Evolutionary conservation across 1,140 invertebrate species (phyloP).

Genomic region (Drosophila nannoptera): DNA sequence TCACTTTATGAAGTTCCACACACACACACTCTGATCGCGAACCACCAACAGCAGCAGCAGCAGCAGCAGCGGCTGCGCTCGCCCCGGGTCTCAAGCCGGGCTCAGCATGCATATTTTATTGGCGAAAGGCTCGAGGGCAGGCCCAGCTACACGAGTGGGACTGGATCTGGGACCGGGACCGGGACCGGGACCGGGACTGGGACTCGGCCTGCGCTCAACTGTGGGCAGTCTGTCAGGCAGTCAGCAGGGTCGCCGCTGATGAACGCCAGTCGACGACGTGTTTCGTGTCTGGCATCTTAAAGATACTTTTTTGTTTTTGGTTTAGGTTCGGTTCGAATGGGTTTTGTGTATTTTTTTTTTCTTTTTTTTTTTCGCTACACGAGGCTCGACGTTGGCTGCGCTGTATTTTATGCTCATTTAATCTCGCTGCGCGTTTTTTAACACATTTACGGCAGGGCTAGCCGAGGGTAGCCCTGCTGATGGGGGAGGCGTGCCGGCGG

Average conservation of each 20-base stretch:
- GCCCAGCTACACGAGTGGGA: constrained; percentile 20
- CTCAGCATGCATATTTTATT: constrained; percentile 71
- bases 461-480: not conserved
- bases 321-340: constrained; percentile 28
- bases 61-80: constrained; percentile 36
- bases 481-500: not conserved
- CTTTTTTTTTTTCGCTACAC: constrained; percentile 27
- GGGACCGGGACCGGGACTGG: constrained; percentile 9
- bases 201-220: constrained; percentile 19
- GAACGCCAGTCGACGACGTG: constrained; percentile 56
- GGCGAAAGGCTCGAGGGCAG: constrained; percentile 50
- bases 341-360: no score
- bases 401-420: constrained; percentile 76
- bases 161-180: not conserved
- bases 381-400: constrained; percentile 27
- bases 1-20: constrained; percentile 65
- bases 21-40: constrained; percentile 27
- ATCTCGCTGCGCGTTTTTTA: constrained; percentile 73
- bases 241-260: constrained; percentile 56
- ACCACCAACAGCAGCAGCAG: constrained; percentile 31
- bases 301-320: constrained; percentile 45
- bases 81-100: constrained; percentile 50
- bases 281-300: constrained; percentile 73
- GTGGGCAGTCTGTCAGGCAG: constrained; percentile 56
- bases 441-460: constrained; percentile 60